Conservation (phyloP, 2,113 vertebrate species). For the Macquaria australasica region DNA sequence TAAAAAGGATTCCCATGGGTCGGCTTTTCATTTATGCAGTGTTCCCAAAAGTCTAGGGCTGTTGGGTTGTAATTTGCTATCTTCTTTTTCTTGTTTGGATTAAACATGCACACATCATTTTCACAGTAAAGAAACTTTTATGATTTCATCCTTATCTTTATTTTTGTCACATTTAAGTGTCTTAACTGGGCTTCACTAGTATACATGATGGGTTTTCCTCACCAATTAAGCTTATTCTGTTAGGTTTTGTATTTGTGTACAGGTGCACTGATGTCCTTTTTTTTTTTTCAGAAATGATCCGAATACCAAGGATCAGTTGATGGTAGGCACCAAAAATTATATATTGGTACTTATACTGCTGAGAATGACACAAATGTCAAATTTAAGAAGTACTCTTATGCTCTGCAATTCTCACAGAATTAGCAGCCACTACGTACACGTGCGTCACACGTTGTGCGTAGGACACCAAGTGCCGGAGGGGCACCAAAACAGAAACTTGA, state of each 20-base stretch:
- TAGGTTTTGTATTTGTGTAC: background rate
- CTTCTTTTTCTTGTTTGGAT: background rate
- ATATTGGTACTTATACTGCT: background rate
- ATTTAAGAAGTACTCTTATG: background rate
- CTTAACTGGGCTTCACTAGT: background rate
- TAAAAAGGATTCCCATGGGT: slow-evolving; percentile 55
- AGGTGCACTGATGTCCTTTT: background rate
- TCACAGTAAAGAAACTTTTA: background rate
- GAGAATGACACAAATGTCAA: background rate
- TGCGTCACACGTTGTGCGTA: no score
- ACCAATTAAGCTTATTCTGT: background rate
- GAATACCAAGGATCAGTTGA: background rate
- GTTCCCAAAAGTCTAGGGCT: slow-evolving; percentile 24
- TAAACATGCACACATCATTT: background rate
- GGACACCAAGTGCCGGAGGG: no score
- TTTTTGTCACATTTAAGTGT: background rate
- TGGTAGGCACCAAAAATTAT: background rate
- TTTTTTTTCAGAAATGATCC: background rate
- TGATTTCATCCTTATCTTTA: background rate
- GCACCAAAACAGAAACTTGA: no score
- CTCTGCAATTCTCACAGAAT: background rate
- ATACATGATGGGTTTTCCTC: background rate
- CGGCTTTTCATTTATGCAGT: slow-evolving; percentile 44
- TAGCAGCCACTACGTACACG: no score
- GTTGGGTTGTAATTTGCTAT: slow-evolving; percentile 13